These are phyloP conservation scores for Bovichtus variegatus DNA, from an alignment of 2,797 vertebrate species.

Conservation along the genomic window DNA sequence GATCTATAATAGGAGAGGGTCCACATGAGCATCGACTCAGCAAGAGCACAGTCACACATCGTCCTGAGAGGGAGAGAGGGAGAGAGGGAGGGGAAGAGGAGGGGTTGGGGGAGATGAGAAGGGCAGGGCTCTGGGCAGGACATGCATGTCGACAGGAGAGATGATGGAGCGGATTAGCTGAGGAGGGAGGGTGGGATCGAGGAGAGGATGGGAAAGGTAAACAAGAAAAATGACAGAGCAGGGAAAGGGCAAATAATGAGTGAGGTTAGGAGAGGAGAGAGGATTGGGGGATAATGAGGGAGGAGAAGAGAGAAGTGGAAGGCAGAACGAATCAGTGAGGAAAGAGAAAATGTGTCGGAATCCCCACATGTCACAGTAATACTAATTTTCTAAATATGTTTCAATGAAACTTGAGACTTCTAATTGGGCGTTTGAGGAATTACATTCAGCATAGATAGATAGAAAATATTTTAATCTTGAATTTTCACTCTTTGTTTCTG, in stretches of 20 bases:
- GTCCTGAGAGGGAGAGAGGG: slow-evolving; percentile 46
- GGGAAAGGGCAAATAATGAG: slow-evolving; percentile 54
- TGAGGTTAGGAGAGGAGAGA: slow-evolving; percentile 21
- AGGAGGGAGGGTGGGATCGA: slow-evolving; percentile 32
- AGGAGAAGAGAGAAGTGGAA: slow-evolving; percentile 5
- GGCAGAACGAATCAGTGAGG: neutral
- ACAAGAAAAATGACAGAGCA: slow-evolving; percentile 61
- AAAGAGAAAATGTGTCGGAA: slow-evolving; percentile 7
- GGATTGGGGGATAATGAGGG: slow-evolving; percentile 27
- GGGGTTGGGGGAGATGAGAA: slow-evolving; percentile 49
- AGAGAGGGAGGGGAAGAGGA: slow-evolving; percentile 37
- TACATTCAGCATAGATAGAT: neutral
- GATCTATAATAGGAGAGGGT: slow-evolving; percentile 67
- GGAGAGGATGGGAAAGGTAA: slow-evolving; percentile 53
- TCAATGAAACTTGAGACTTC: too few relatives aligned
- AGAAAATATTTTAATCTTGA: neutral
- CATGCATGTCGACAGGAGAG: slow-evolving; percentile 46
- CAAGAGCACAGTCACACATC: slow-evolving; percentile 45
- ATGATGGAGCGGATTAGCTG: slow-evolving; percentile 52
- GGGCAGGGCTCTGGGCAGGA: slow-evolving; percentile 61
- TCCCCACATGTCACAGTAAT: too few relatives aligned
- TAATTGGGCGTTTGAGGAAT: neutral
- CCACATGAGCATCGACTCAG: slow-evolving; percentile 55
- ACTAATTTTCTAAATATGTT: too few relatives aligned
- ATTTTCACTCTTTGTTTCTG: neutral